Evolutionary conservation across 2,888 invertebrate genomes (phyloP).

Genomic region (Physocephala rufipes): DNA sequence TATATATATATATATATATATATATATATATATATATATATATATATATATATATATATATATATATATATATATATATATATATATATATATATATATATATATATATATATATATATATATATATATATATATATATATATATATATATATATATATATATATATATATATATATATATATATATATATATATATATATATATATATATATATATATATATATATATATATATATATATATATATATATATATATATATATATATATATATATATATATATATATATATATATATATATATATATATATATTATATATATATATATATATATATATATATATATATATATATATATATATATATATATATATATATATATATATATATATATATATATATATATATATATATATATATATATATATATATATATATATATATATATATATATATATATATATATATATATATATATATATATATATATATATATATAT

Average conservation of each 20-base stretch:
- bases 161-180: conserved; percentile 1
- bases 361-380: too few species aligned
- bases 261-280: too few species aligned
- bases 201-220: conserved; percentile 1
- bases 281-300: too few species aligned
- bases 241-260: neutral
- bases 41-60: conserved; percentile 1
- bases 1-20: conserved; percentile 1
- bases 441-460: too few species aligned
- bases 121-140: conserved; percentile 1
- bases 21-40: conserved; percentile 1
- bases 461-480: too few species aligned
- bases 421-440: too few species aligned
- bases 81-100: conserved; percentile 1
- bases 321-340: too few species aligned
- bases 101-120: conserved; percentile 1
- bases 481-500: too few species aligned
- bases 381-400: too few species aligned
- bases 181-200: conserved; percentile 1
- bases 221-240: neutral
- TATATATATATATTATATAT: too few species aligned
- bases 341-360: too few species aligned
- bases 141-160: conserved; percentile 1
- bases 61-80: conserved; percentile 1
- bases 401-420: too few species aligned